Conservation (phyloP, 2,888 invertebrate genomes). For the Leptinotarsa rubiginosa region DNA sequence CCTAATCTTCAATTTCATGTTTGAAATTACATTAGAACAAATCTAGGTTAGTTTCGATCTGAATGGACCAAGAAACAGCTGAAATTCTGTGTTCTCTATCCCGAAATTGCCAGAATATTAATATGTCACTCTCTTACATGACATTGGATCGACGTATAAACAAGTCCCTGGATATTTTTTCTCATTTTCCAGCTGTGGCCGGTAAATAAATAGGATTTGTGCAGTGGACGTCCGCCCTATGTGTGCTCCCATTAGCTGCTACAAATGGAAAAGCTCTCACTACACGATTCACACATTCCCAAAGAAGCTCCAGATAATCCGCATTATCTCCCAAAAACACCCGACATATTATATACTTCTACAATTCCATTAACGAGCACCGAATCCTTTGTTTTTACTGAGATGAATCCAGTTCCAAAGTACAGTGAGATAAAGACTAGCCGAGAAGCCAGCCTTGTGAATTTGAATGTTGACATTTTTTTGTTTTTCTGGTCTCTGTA, state of each 20-base stretch:
- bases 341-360: constrained; percentile 53
- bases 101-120: too few species aligned
- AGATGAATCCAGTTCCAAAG: constrained; percentile 28
- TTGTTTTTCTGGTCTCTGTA: too few species aligned
- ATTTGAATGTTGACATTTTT: too few species aligned
- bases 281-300: constrained; percentile 66
- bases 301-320: constrained; percentile 63
- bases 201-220: constrained; percentile 61
- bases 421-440: neutral
- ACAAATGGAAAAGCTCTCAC: constrained; percentile 65
- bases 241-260: constrained; percentile 63
- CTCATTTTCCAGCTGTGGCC: constrained; percentile 41
- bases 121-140: too few species aligned
- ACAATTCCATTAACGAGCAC: constrained; percentile 48
- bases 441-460: too few species aligned
- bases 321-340: constrained; percentile 58
- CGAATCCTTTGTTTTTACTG: constrained; percentile 40
- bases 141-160: neutral
- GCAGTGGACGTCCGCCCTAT: constrained; percentile 58
- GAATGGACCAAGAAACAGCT: too few species aligned
- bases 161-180: constrained; percentile 31
- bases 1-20: too few species aligned
- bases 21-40: too few species aligned
- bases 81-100: too few species aligned
- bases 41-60: too few species aligned